These are phyloP conservation scores for Drosophila picticornis DNA, from an alignment of 2,888 invertebrate genomes.

Conservation along the genomic window DNA sequence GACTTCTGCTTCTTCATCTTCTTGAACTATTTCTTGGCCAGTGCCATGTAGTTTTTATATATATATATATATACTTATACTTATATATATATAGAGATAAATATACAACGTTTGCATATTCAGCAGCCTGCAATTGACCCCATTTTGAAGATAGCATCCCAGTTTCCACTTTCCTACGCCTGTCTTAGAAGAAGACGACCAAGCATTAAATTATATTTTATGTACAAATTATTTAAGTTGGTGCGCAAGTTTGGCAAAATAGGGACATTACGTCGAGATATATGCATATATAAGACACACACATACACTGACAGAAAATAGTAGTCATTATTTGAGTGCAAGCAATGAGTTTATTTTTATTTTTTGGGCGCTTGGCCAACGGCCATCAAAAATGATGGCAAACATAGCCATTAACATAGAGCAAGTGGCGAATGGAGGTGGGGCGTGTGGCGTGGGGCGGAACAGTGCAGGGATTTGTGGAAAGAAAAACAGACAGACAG, in stretches of 20 bases:
- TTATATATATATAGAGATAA: background rate
- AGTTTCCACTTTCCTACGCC: background rate
- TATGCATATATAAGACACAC: constrained; percentile 3
- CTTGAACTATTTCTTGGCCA: background rate
- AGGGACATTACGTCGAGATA: constrained; percentile 62
- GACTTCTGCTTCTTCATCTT: background rate
- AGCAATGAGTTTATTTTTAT: constrained; percentile 38
- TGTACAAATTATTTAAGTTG: constrained; percentile 75
- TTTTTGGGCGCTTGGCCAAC: constrained; percentile 64
- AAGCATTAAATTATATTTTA: constrained; percentile 77
- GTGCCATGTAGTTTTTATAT: background rate
- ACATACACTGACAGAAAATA: background rate
- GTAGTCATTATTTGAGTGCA: constrained; percentile 64
- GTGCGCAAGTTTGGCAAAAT: constrained; percentile 69
- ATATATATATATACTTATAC: background rate
- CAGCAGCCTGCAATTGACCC: constrained; percentile 68
- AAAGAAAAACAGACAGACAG: background rate
- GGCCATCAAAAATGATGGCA: constrained; percentile 62
- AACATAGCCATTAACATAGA: constrained; percentile 77
- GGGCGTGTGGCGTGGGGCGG: too few species aligned
- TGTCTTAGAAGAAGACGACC: constrained; percentile 5
- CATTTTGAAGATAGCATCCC: constrained; percentile 30
- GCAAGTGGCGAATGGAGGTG: constrained; percentile 14
- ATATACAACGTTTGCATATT: background rate
- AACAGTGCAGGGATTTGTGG: background rate